These are phyloP conservation scores for Polyergus mexicanus DNA, from an alignment of 1,140 invertebrate species.

Conservation along the genomic window DNA sequence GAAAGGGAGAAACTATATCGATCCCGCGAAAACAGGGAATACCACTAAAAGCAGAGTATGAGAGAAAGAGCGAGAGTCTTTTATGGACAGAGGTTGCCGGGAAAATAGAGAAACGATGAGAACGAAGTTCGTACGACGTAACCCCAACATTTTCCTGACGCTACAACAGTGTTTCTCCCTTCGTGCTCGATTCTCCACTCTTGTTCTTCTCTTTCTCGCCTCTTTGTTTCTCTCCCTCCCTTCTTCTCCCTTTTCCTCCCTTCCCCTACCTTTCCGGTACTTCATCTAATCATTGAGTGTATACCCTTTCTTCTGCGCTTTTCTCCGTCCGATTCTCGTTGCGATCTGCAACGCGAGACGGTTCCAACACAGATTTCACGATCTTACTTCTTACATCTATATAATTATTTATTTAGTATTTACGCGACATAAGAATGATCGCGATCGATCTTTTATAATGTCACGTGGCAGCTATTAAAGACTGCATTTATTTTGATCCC, in stretches of 20 bases:
- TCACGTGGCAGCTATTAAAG: background rate
- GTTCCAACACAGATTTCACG: constrained; percentile 59
- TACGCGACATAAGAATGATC: background rate
- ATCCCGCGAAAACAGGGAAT: constrained; percentile 51
- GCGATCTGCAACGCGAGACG: constrained; percentile 60
- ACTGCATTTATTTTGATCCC: background rate
- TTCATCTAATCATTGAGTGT: constrained; percentile 72
- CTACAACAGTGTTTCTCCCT: constrained; percentile 64
- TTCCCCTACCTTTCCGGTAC: constrained; percentile 47
- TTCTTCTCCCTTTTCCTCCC: background rate
- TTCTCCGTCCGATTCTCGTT: constrained; percentile 63
- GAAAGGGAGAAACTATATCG: constrained; percentile 53
- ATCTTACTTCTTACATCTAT: constrained; percentile 32
- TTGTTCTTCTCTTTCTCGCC: constrained; percentile 61
- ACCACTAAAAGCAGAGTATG: constrained; percentile 41
- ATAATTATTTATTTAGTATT: constrained; percentile 29
- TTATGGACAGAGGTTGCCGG: constrained; percentile 67
- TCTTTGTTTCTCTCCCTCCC: constrained; percentile 18
- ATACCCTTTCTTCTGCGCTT: constrained; percentile 61
- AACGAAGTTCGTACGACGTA: constrained; percentile 65
- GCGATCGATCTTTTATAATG: background rate
- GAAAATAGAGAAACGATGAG: constrained; percentile 69
- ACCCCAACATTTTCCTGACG: constrained; percentile 73
- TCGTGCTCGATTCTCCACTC: constrained; percentile 55
- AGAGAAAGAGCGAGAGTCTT: constrained; percentile 51